These are phyloP conservation scores for Gymnothorax javanicus DNA, from an alignment of 2,797 vertebrate genomes.

Conservation along the genomic window DNA sequence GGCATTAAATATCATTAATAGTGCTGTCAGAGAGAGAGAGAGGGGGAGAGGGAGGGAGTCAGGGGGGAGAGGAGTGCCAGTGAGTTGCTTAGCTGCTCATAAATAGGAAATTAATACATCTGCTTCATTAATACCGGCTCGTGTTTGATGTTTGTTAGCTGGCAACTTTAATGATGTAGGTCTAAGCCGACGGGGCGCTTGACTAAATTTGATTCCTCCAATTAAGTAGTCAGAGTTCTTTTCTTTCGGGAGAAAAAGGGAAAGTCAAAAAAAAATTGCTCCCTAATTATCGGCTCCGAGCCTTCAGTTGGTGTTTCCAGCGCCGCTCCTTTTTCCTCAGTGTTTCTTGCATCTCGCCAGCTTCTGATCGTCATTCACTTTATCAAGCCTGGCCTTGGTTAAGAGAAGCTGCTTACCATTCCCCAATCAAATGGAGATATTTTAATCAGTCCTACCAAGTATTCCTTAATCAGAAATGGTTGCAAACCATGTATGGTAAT, in stretches of 20 bases:
- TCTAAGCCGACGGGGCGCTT: constrained; percentile 80
- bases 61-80: constrained; percentile 62
- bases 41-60: constrained; percentile 42
- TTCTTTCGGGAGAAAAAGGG: constrained; percentile 76
- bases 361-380: constrained; percentile 67
- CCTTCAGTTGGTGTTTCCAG: constrained; percentile 63
- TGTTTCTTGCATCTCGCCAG: constrained; percentile 55
- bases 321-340: constrained; percentile 43
- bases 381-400: constrained; percentile 68
- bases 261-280: constrained; percentile 62
- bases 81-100: constrained; percentile 88
- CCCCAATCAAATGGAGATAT: constrained; percentile 82
- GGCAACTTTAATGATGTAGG: constrained; percentile 92
- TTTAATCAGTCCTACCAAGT: constrained; percentile 82
- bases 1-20: constrained; percentile 99
- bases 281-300: constrained; percentile 81
- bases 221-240: constrained; percentile 83
- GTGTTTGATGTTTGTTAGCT: constrained; percentile 90
- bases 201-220: constrained; percentile 85
- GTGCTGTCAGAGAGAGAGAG: constrained; percentile 83
- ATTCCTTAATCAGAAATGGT: constrained; percentile 75
- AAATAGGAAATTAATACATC: constrained; percentile 97
- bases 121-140: constrained; percentile 91
- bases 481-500: constrained; percentile 77
- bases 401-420: constrained; percentile 72